These are phyloP conservation scores for Plusia festucae DNA, from an alignment of 2,888 invertebrate genomes.

Conservation along the genomic window DNA sequence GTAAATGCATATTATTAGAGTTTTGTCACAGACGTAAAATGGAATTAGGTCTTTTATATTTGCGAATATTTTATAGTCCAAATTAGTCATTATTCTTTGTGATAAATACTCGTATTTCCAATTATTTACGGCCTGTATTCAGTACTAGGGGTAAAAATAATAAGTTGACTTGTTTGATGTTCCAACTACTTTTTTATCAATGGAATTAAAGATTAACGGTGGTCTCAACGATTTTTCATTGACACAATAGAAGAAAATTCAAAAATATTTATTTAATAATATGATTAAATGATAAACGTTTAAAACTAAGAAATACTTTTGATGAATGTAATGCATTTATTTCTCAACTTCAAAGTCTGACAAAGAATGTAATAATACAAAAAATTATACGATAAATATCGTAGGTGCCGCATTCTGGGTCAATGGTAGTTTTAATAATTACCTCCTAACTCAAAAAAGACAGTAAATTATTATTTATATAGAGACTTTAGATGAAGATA, in stretches of 20 bases:
- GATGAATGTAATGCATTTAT: conserved; percentile 1
- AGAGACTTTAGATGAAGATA: not conserved
- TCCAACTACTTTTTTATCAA: not conserved
- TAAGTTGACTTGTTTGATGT: not conserved
- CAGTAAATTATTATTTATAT: conserved; percentile 33
- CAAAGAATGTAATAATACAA: conserved; percentile 13
- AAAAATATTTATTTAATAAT: not conserved
- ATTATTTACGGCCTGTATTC: not conserved
- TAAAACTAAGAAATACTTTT: not conserved
- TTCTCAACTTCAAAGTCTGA: conserved; percentile 17
- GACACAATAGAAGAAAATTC: not conserved
- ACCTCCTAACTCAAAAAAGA: conserved; percentile 17
- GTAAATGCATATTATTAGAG: conserved; percentile 27
- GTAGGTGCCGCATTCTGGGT: conserved; percentile 35
- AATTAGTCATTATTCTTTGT: conserved; percentile 25
- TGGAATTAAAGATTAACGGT: not conserved
- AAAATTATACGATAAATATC: conserved; percentile 24
- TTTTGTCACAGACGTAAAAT: conserved; percentile 41
- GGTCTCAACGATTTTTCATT: not conserved
- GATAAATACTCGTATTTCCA: conserved; percentile 3
- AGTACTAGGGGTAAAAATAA: not conserved
- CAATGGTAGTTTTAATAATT: conserved; percentile 45
- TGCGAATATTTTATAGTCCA: conserved; percentile 25
- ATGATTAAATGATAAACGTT: not conserved
- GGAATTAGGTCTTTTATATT: conserved; percentile 35